Evolutionary conservation across 2,888 invertebrate species (phyloP), one percentile per base, ranked within the genome.

Genomic region (Spilosoma lubricipeda): DNA sequence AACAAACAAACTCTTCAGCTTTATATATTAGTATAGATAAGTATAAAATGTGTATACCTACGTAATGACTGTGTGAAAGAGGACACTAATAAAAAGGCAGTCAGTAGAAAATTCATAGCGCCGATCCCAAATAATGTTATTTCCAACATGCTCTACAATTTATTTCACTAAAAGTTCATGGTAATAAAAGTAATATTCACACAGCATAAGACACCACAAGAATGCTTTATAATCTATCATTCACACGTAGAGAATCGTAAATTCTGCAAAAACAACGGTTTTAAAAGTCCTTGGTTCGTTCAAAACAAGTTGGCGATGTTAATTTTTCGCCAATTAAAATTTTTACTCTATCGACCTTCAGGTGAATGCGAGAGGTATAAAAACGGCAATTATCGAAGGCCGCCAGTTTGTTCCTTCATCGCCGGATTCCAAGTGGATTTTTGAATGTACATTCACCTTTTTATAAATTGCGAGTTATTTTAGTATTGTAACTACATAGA

Each of bases 321-420:
- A 84, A 83, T 82, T 76, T 77, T 79, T 80, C 77, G 79, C 76
- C 86, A 87, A 87, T 87, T 87, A 85, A 86, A 84, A 84, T 82
- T 82, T 85, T 80, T 84, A 81, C 84, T 86, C 76, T 77, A 70
- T 74, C 83, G 84, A 83, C 87, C 87, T 87, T 87, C 84, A 81
- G 73, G 80, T 78, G 83, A 83, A 70, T 82, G 76, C 78, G 77
- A 84, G 83, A 83, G 77, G 73, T 68, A 80, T 83, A 84, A 85
- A 85, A 82, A 72, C 75, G 75, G 79, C 82, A 82, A 86, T 85
- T 85, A 81, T 83, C 78, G 83, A 86, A 87, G 81, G 82, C 81
- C 80, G 78, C 75, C 71, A 72, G 73, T 80, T 82, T 67, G 77
- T 71, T 45, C 33, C 70, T 33, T 67, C 70, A 59, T 75, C 75